Conservation (phyloP, 1,140 invertebrate species). For the Brachionus calyciflorus region DNA sequence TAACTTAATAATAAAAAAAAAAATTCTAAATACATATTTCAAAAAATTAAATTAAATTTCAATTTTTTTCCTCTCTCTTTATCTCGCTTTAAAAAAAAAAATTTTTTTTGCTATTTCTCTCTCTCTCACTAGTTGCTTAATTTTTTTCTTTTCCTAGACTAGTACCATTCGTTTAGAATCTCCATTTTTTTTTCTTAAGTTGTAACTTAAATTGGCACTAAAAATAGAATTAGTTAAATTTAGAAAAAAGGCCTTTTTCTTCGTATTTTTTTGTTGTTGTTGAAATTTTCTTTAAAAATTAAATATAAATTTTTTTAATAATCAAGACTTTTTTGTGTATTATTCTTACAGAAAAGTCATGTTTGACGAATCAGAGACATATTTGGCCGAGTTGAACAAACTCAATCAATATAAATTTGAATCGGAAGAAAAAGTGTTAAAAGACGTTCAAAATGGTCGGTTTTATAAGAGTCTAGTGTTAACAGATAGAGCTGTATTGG, state of each 20-base stretch:
- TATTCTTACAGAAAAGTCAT: neutral
- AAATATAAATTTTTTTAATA: too few species aligned
- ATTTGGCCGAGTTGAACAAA: constrained; percentile 18
- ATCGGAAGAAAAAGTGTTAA: constrained; percentile 23
- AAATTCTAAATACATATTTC: constrained; percentile 9
- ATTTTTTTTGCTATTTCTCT: too few species aligned
- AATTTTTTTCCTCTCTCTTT: neutral
- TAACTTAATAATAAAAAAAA: neutral
- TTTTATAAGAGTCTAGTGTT: constrained; percentile 1
- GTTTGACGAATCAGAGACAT: neutral
- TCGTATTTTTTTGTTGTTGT: too few species aligned
- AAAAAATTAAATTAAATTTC: constrained; percentile 11
- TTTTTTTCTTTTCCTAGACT: too few species aligned
- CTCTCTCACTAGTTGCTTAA: too few species aligned
- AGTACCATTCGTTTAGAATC: too few species aligned
- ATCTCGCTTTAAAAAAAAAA: too few species aligned
- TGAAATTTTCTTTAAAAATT: too few species aligned
- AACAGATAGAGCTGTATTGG: neutral
- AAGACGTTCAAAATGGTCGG: constrained; percentile 14
- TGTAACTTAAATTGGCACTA: too few species aligned
- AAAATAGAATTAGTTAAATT: too few species aligned
- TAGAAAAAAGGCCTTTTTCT: too few species aligned
- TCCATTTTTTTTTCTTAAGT: too few species aligned
- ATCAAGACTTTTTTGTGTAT: neutral
- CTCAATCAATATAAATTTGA: constrained; percentile 22